phyloP scores from a whole-genome alignment of 2,888 invertebrate species.

The Homarus gammarus region DNA sequence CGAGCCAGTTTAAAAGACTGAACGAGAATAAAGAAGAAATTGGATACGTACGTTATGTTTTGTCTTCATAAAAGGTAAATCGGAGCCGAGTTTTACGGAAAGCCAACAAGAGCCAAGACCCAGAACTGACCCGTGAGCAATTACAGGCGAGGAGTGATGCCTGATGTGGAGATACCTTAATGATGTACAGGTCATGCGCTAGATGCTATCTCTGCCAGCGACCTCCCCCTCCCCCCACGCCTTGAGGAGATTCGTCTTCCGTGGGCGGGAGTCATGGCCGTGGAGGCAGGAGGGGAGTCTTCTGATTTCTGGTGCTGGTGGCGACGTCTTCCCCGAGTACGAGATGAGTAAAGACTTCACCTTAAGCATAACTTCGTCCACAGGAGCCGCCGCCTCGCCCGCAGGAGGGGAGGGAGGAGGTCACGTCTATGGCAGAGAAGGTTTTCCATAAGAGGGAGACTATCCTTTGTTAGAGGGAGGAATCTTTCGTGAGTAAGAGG shows the following conservation, averaged over 20 bases:
- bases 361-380: too few relatives aligned
- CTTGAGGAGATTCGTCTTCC: background rate
- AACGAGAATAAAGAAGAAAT: too few relatives aligned
- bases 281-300: background rate
- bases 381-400: too few relatives aligned
- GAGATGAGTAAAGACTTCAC: too few relatives aligned
- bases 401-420: too few relatives aligned
- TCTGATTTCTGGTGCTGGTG: too few relatives aligned
- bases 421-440: background rate
- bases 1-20: too few relatives aligned
- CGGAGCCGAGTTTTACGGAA: background rate
- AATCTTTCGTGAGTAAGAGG: background rate
- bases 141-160: slow-evolving; percentile 47
- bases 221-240: background rate
- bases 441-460: background rate
- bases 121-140: slow-evolving; percentile 33
- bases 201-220: slow-evolving; percentile 14
- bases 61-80: too few relatives aligned
- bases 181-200: slow-evolving; percentile 40
- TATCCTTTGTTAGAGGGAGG: background rate
- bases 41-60: too few relatives aligned
- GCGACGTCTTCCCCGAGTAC: too few relatives aligned
- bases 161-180: slow-evolving; percentile 34
- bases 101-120: slow-evolving; percentile 8
- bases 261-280: background rate